Percentiles rank a stretch among this genome's conserved stretches.
These are phyloP conservation scores for Acipenser transmontanus DNA, from an alignment of 2,797 vertebrate species.

Conservation along the genomic window DNA sequence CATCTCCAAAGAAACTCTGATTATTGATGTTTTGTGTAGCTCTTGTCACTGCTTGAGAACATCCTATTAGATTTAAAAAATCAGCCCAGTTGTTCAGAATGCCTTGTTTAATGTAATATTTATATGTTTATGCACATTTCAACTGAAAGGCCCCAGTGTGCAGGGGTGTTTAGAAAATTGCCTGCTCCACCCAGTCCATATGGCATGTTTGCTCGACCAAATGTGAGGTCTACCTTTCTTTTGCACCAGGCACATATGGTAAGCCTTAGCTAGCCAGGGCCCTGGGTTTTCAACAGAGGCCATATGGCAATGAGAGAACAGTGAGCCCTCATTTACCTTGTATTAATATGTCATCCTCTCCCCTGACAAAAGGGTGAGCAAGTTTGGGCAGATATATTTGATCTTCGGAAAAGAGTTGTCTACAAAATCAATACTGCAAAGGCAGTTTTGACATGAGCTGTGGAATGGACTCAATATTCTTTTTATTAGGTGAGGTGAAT, in stretches of 20 bases:
- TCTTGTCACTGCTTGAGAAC: constrained; percentile 62
- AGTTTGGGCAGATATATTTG: constrained; percentile 36
- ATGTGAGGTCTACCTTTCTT: constrained; percentile 53
- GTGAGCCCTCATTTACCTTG: constrained; percentile 55
- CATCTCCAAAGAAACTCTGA: constrained; percentile 64
- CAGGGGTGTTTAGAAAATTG: constrained; percentile 46
- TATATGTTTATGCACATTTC: constrained; percentile 53
- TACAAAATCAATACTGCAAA: constrained; percentile 32
- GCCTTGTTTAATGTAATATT: constrained; percentile 57
- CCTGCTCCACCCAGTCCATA: constrained; percentile 59
- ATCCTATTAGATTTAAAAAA: constrained; percentile 66
- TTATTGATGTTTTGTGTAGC: constrained; percentile 62
- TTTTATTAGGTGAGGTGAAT: constrained; percentile 34
- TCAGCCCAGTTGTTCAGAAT: constrained; percentile 56
- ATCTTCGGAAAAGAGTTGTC: constrained; percentile 36
- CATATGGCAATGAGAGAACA: constrained; percentile 57
- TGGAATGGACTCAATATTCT: constrained; percentile 22
- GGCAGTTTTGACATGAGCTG: constrained; percentile 22
- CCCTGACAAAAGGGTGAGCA: constrained; percentile 44
- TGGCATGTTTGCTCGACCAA: constrained; percentile 47
- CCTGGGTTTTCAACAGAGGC: constrained; percentile 55
- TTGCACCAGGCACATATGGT: constrained; percentile 63
- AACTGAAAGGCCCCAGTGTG: constrained; percentile 43
- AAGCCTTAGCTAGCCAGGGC: constrained; percentile 51
- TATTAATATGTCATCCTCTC: constrained; percentile 57